Conservation (phyloP, 1,140 invertebrate species). For the Zaprionus davidi region DNA sequence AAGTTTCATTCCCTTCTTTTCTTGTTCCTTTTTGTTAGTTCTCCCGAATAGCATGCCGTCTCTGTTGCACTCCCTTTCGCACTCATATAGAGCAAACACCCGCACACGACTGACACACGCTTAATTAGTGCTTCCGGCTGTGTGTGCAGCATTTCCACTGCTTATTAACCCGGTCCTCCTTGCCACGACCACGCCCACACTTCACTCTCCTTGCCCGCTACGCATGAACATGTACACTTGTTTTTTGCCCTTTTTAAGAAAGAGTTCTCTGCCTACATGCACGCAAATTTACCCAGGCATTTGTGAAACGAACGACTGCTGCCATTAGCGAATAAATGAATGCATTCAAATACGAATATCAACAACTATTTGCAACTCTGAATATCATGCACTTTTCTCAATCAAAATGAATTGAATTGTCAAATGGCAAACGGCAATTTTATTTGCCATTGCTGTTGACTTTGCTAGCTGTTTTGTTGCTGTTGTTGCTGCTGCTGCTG, state of each 20-base stretch:
- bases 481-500: constrained; percentile 8
- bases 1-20: constrained; percentile 34
- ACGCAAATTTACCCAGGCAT: constrained; percentile 4
- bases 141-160: constrained; percentile 65
- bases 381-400: constrained; percentile 30
- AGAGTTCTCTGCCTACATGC: constrained; percentile 6
- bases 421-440: constrained; percentile 51
- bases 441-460: constrained; percentile 42
- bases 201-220: constrained; percentile 6
- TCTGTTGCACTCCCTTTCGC: background rate
- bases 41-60: background rate
- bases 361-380: constrained; percentile 26
- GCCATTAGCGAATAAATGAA: constrained; percentile 36
- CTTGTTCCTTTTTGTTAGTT: constrained; percentile 11
- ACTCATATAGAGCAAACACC: constrained; percentile 7
- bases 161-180: constrained; percentile 50
- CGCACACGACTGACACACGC: constrained; percentile 57
- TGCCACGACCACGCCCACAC: background rate
- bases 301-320: constrained; percentile 6
- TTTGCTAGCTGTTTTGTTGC: constrained; percentile 11
- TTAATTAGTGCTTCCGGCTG: constrained; percentile 77
- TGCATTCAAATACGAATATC: constrained; percentile 30
- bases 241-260: constrained; percentile 4
- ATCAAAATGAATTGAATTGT: constrained; percentile 54
- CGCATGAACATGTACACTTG: constrained; percentile 24